Conservation (phyloP, 2,113 vertebrate species). For the Himantopus leucocephalus region DNA sequence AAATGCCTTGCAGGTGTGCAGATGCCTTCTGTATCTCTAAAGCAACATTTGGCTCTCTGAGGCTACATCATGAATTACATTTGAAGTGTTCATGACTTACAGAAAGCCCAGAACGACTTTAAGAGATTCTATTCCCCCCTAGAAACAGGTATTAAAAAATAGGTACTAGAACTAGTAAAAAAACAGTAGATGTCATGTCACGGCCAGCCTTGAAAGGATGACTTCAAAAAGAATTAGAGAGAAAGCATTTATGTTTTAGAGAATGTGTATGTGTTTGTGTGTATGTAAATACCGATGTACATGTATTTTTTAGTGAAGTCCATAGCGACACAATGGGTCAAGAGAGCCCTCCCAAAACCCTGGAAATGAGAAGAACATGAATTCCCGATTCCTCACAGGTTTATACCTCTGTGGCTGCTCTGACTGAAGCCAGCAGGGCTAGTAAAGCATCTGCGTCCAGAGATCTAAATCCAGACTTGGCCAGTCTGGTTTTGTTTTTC, state of each 20-base stretch:
- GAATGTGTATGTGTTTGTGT: neutral
- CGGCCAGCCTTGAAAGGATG: neutral
- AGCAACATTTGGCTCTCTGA: neutral
- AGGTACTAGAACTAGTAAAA: neutral
- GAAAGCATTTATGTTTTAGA: neutral
- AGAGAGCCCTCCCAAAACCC: neutral
- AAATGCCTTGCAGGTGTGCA: neutral
- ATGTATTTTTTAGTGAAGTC: neutral
- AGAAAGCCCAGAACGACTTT: neutral
- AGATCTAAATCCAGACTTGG: neutral
- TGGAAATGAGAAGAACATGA: rapidly evolving
- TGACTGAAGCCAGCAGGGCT: neutral
- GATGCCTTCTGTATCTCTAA: neutral
- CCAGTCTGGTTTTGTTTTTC: neutral
- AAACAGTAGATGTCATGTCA: neutral
- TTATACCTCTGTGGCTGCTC: neutral
- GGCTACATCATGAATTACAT: neutral
- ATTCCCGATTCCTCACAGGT: neutral
- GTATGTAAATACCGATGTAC: neutral
- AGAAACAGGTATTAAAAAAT: neutral
- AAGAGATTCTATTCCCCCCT: neutral
- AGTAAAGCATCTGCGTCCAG: neutral
- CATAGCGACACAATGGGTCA: neutral
- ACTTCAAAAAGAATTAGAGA: neutral
- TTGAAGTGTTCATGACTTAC: neutral